phyloP scores from a whole-genome alignment of 2,797 vertebrate species.

The Acanthurus lineatus region DNA sequence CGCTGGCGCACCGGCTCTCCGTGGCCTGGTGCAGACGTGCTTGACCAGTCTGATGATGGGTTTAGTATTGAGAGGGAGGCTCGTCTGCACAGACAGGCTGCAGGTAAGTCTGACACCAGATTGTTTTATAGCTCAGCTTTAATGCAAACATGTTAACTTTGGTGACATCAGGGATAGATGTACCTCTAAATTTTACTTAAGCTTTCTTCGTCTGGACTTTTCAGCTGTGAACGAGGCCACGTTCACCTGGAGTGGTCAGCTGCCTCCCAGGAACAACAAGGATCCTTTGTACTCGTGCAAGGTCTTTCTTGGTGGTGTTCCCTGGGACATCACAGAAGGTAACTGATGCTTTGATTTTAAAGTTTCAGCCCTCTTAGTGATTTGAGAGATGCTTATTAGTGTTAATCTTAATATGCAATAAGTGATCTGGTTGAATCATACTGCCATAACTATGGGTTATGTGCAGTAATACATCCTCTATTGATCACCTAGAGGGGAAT shows the following conservation, averaged over 20 bases:
- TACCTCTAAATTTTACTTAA: not conserved
- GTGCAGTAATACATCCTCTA: not conserved
- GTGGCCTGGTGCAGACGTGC: conserved; percentile 93
- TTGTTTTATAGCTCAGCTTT: not conserved
- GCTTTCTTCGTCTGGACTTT: not conserved
- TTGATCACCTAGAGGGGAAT: not conserved
- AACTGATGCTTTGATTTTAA: conserved; percentile 8
- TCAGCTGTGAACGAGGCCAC: conserved; percentile 97
- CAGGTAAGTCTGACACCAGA: conserved; percentile 82
- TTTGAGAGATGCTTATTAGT: not conserved
- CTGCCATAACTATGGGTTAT: not conserved
- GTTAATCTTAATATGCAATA: not conserved
- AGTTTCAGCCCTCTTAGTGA: not conserved
- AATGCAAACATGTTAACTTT: too few relatives aligned
- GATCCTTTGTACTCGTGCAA: conserved; percentile 98
- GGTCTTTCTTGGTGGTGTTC: conserved; percentile 97
- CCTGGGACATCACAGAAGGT: conserved; percentile 99
- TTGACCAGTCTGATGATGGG: conserved; percentile 91
- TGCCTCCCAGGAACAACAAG: conserved; percentile 97
- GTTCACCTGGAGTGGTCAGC: conserved; percentile 97
- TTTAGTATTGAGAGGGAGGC: conserved; percentile 99
- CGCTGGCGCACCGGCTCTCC: conserved; percentile 93
- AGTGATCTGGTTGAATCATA: not conserved
- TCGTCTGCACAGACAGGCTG: conserved; percentile 95
- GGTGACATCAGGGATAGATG: not conserved